Conservation (phyloP, 2,888 invertebrate species). For the Lithophane socia region DNA sequence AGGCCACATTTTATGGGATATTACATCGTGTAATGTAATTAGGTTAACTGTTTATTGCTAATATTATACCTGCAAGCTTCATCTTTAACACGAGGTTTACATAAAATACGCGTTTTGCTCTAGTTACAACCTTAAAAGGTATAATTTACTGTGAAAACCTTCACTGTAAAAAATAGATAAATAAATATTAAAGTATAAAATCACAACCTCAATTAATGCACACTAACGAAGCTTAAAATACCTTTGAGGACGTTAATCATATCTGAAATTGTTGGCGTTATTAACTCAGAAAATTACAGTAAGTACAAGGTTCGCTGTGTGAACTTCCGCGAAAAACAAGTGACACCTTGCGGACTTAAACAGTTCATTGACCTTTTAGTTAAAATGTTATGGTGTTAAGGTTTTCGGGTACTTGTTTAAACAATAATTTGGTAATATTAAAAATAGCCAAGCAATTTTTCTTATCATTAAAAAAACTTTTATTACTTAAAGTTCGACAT, state of each 20-base stretch:
- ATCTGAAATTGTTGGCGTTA: slow-evolving; percentile 26
- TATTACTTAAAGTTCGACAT: not conserved
- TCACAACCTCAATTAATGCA: slow-evolving; percentile 7
- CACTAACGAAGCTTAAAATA: slow-evolving; percentile 20
- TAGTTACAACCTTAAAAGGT: slow-evolving; percentile 23
- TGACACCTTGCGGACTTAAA: slow-evolving; percentile 28
- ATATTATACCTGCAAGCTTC: slow-evolving; percentile 33
- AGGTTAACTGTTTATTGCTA: slow-evolving; percentile 64
- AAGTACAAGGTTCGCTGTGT: slow-evolving; percentile 15
- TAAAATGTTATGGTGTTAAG: slow-evolving; percentile 11
- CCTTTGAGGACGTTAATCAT: slow-evolving; percentile 33
- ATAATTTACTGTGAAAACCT: slow-evolving; percentile 10
- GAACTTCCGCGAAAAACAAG: slow-evolving; percentile 51
- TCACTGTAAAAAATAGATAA: not conserved
- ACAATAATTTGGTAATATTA: not conserved
- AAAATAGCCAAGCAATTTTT: not conserved
- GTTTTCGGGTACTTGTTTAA: not conserved
- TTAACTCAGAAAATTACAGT: slow-evolving; percentile 47
- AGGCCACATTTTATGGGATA: slow-evolving; percentile 52
- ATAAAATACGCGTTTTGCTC: slow-evolving; percentile 28
- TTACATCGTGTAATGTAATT: slow-evolving; percentile 48
- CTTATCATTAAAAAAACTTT: not conserved
- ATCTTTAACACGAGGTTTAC: slow-evolving; percentile 41
- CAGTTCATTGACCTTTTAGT: slow-evolving; percentile 38
- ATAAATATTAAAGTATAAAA: slow-evolving; percentile 3